Conservation (phyloP, 2,888 invertebrate species). For the Notodonta ziczac region DNA sequence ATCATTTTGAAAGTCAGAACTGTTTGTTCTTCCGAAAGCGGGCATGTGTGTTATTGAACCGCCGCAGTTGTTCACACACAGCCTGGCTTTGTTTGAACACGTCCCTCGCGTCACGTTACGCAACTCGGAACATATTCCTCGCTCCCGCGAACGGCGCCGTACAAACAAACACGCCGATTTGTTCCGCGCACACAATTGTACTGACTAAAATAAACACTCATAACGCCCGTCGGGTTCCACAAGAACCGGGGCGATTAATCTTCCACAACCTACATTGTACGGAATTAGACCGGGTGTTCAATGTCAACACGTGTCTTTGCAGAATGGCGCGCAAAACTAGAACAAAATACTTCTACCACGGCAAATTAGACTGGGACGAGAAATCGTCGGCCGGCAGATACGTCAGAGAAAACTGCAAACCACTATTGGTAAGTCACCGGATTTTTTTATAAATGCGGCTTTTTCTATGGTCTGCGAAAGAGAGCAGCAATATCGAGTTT, state of each 20-base stretch:
- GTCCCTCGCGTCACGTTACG: not conserved
- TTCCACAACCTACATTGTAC: conserved; percentile 1
- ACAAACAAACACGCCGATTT: conserved; percentile 27
- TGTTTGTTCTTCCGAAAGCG: not conserved
- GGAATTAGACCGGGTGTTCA: conserved; percentile 6
- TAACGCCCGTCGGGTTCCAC: conserved; percentile 11
- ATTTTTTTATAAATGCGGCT: too few species aligned
- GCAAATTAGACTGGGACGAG: conserved; percentile 99
- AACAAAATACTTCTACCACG: conserved; percentile 99
- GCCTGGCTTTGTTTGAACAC: not conserved
- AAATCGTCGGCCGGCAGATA: conserved; percentile 98
- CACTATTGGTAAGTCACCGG: conserved; percentile 89
- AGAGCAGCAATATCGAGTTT: too few species aligned
- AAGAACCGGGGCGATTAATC: conserved; percentile 21
- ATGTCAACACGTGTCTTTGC: conserved; percentile 50
- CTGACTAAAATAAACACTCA: conserved; percentile 22
- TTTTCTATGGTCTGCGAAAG: too few species aligned
- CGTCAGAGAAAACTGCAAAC: conserved; percentile 99
- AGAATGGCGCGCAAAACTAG: conserved; percentile 96
- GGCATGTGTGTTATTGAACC: not conserved
- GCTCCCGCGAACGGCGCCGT: not conserved
- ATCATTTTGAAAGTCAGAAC: not conserved
- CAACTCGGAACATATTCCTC: not conserved
- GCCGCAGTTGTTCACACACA: not conserved
- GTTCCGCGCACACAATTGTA: conserved; percentile 15